phyloP scores from a whole-genome alignment of 2,797 vertebrate species.

The Oryzias dopingdopingensis region DNA sequence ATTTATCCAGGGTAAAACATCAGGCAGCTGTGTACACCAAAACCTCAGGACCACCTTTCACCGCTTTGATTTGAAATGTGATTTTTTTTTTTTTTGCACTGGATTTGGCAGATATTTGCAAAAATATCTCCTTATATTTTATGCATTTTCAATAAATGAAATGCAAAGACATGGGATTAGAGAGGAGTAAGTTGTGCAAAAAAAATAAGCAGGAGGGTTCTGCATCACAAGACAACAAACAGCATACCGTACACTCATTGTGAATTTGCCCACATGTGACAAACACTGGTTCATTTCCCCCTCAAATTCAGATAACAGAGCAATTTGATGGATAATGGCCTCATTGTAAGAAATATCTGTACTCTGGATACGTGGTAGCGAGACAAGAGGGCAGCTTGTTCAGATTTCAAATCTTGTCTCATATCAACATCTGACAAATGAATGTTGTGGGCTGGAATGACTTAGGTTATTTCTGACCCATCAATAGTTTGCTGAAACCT shows the following conservation, averaged over 20 bases:
- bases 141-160: constrained; percentile 10
- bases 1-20: too few species aligned
- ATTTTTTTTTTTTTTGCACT: background rate
- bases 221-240: constrained; percentile 31
- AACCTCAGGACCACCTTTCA: background rate
- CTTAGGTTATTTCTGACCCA: constrained; percentile 1
- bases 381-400: constrained; percentile 27
- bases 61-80: constrained; percentile 7
- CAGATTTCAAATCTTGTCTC: constrained; percentile 41
- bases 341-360: constrained; percentile 44
- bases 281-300: constrained; percentile 27
- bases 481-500: constrained; percentile 8
- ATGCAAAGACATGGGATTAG: constrained; percentile 7
- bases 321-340: constrained; percentile 51
- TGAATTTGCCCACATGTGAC: constrained; percentile 21
- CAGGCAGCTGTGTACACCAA: too few species aligned
- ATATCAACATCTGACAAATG: constrained; percentile 32
- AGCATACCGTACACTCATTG: background rate
- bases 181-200: constrained; percentile 19
- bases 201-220: constrained; percentile 26
- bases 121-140: constrained; percentile 17
- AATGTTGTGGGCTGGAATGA: constrained; percentile 1
- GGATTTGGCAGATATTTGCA: constrained; percentile 11
- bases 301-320: constrained; percentile 43
- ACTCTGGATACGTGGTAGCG: constrained; percentile 28